Base-by-base conservation (phyloP, 2,113 vertebrate species). In the Isurus oxyrinchus region DNA sequence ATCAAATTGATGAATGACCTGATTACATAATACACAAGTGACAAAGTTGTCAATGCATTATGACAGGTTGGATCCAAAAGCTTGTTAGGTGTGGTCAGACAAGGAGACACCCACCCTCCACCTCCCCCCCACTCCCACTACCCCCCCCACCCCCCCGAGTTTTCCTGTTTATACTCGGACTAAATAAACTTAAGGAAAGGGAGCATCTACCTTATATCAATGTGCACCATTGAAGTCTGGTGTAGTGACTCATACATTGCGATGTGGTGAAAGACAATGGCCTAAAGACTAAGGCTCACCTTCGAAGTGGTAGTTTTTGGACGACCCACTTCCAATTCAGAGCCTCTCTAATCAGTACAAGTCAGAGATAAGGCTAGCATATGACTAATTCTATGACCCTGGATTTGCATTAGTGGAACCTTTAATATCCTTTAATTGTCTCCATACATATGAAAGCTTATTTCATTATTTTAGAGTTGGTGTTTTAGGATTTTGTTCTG, bases 31-130 rank as follows among this genome's bases (percentile, higher is more conserved):
- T 55, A 35, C 44, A 95, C 5, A 16, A 59, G 44, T 95, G 44
- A 72, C 94, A 53, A 95, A 95, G 8, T 95, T 72, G 44, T 95
- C 67, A 95, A 35, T 40, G 59, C 61, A n/a, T 94, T 63, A 35
- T 19, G 55, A 35, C 57, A 14, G 59, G 57, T 93, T 94, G 7
- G 35, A 44, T 63, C n/a, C 59, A 61, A 63, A 93, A 93, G n/a
- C 19, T 49, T 93, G 90, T 40, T 84, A 16, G 44, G 49, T 84
- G 40, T 84, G 19, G 40, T 84, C 19, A 5, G 40, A 44, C 53
- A 44, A 2, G 2, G 59, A 35, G 35, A 8, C 35, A 14, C 35
- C 40, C 21, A 27, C n/a, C n/a, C n/a, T n/a, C n/a, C n/a, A n/a
- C 44, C 44, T 49, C 44, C 44, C 44, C 44, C 44, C 44, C 44